phyloP scores from a whole-genome alignment of 2,888 invertebrate genomes.

The Diaprepes abbreviatus region DNA sequence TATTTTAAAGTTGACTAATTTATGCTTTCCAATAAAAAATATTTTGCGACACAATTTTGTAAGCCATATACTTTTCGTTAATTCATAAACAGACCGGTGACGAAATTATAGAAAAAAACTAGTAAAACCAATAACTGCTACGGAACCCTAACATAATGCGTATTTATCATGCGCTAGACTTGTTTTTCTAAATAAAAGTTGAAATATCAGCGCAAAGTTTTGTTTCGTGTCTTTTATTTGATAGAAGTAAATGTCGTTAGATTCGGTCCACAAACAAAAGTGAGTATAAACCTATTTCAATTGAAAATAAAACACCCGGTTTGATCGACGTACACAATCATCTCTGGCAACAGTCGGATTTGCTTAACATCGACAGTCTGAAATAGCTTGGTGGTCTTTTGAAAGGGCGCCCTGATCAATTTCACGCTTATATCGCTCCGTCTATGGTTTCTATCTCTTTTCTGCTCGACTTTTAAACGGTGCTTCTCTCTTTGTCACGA shows the following conservation, averaged over 20 bases:
- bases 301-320: conserved; percentile 55
- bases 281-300: conserved; percentile 23
- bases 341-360: conserved; percentile 61
- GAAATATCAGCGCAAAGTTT: not conserved
- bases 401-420: conserved; percentile 64
- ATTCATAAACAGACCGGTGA: no score
- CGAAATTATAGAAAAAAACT: no score
- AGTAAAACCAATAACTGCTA: no score
- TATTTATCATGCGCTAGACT: no score
- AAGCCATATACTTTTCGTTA: no score
- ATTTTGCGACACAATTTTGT: no score
- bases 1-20: no score
- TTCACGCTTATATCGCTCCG: conserved; percentile 68
- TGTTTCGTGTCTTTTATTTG: not conserved
- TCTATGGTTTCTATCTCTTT: conserved; percentile 49
- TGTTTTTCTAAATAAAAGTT: no score
- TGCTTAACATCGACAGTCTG: conserved; percentile 64
- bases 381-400: conserved; percentile 61
- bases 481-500: conserved; percentile 51
- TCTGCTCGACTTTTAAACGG: conserved; percentile 41
- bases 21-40: no score
- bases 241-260: not conserved
- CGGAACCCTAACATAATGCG: no score
- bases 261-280: conserved; percentile 10
- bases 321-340: conserved; percentile 60